Evolutionary conservation across 92 coral and sea anemone species (phyloP).

Genomic region (Isaurus tuberculatus): DNA sequence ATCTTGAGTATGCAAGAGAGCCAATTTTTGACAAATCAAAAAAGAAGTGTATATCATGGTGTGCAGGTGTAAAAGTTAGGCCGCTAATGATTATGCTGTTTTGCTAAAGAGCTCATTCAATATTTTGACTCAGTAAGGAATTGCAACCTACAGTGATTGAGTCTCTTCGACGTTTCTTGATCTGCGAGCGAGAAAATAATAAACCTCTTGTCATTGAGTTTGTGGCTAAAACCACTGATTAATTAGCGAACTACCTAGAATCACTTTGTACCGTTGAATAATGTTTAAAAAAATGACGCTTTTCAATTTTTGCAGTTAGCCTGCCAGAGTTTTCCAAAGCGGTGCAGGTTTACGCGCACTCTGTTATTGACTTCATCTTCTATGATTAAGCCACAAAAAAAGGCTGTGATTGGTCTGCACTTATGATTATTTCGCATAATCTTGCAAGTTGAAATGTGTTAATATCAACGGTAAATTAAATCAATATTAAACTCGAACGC

Average conservation of each 20-base stretch:
- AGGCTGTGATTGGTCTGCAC: constrained; percentile 8
- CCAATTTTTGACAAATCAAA: neutral
- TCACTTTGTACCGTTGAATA: neutral
- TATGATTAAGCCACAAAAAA: neutral
- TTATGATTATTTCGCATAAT: constrained; percentile 10
- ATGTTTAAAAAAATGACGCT: neutral
- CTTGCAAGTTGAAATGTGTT: constrained; percentile 2
- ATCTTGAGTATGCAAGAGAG: neutral
- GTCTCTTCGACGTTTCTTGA: constrained; percentile 43
- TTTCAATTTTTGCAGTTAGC: neutral
- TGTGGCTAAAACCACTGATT: constrained; percentile 23
- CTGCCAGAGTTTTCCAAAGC: neutral
- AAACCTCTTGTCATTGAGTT: constrained; percentile 27
- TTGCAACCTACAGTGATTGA: constrained; percentile 40
- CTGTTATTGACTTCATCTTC: neutral
- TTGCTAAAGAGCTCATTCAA: constrained; percentile 25
- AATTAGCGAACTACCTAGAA: constrained; percentile 7
- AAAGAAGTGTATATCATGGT: neutral
- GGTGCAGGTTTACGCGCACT: neutral
- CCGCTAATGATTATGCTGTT: constrained; percentile 31
- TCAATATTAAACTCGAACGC: neutral
- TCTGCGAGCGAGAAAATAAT: constrained; percentile 41
- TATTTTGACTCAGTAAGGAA: constrained; percentile 33
- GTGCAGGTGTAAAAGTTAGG: constrained; percentile 36
- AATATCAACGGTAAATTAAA: constrained; percentile 31